Evolutionary conservation across 2,888 invertebrate species (phyloP), one percentile per base, ranked within the genome.

Genomic region (Catonia carolina): DNA sequence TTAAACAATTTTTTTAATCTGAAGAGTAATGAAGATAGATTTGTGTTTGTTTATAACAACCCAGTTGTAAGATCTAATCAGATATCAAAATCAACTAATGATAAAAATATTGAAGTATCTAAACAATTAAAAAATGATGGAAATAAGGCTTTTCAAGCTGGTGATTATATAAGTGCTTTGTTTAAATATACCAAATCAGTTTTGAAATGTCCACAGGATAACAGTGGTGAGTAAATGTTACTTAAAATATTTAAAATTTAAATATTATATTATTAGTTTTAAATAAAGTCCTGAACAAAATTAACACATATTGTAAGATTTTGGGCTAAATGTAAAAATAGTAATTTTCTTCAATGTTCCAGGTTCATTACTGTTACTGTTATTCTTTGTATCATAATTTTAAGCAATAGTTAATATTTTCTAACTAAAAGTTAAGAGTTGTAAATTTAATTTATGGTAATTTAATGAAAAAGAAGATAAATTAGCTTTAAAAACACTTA

Each of bases 141-240:
- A 2, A 90, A 89, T 67, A 75, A 77, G 59, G 81, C 80, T 4
- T 91, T 89, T 65, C 83, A 82, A 63, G 79, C 78, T 64, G 84
- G 83, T 53, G 80, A 86, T 63, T 87, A 83, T 77, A 68, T 72
- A 27, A 79, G 78, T 64, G 86, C 91, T 1, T 73, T 89, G 69
- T 74, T 80, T 31, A 70, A 80, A 41, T 92, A 91, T 71, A 84
- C 82, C 58, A 78, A 79, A 64, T 83, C 84, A 62, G 83, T 87
- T 68, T 71, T 85, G 20, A 73, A 79, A 50, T 76, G 84, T 69
- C 88, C 89, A 10, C 54, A 58, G 18, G 77, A 78, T 58, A 79
- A 80, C 65, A 78, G 81, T 73, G 80, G 89, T 88, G 74, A 77
- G 77, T 75, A 55, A 2, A 15, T 2, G 8, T 31, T 55, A 14